Evolutionary conservation across 2,888 invertebrate species (phyloP).

Genomic region (Cephus runcator): DNA sequence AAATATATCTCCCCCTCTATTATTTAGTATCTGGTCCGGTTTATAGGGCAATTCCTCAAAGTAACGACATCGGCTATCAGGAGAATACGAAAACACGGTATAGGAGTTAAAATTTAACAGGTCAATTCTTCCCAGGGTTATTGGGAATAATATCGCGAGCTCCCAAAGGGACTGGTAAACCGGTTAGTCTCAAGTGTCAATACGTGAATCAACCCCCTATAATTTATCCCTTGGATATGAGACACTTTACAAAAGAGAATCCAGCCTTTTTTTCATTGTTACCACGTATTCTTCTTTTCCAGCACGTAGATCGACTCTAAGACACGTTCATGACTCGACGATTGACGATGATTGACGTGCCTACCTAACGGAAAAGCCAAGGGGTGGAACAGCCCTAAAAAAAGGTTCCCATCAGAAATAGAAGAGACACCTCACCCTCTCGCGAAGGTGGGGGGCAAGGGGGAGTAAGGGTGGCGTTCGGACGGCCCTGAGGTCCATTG

Average conservation of each 20-base stretch:
- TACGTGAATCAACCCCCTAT: background rate
- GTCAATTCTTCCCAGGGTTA: conserved; percentile 2
- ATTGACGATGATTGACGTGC: conserved; percentile 41
- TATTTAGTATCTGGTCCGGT: conserved; percentile 1
- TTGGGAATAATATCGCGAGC: background rate
- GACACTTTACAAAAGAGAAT: background rate
- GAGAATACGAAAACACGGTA: background rate
- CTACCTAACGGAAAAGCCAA: conserved; percentile 32
- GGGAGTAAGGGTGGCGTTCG: conserved; percentile 26
- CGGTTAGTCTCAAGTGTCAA: background rate
- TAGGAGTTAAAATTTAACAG: background rate
- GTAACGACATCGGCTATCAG: background rate
- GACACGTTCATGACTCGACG: conserved; percentile 24
- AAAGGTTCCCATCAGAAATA: background rate
- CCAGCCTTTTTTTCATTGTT: background rate
- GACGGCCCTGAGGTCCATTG: conserved; percentile 41
- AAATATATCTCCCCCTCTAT: background rate
- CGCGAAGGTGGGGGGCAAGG: background rate
- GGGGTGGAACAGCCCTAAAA: conserved; percentile 5
- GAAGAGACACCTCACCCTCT: background rate
- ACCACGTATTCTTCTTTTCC: background rate
- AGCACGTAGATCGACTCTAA: background rate
- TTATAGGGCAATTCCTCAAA: conserved; percentile 2
- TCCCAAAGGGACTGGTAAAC: background rate
- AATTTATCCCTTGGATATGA: background rate